A percentile compares a stretch with the other conserved stretches of the same genome.
These are phyloP conservation scores for Raja brachyura DNA, from an alignment of 2,113 vertebrate species.

Conservation along the genomic window DNA sequence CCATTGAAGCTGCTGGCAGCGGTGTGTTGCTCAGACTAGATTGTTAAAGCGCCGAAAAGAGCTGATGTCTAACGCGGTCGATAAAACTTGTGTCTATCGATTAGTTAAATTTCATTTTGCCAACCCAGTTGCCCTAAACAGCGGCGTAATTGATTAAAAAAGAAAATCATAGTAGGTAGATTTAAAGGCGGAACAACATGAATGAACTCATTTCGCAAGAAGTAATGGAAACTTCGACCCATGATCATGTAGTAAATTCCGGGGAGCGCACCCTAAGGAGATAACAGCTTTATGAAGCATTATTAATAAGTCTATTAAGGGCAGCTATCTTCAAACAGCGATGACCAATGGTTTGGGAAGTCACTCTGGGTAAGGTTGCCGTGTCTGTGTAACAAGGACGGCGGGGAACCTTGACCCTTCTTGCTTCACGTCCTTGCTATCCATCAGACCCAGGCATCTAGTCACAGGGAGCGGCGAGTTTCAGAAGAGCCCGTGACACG, in stretches of 20 bases:
- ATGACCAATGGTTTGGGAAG: background rate
- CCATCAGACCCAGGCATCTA: background rate
- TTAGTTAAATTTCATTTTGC: slow-evolving; percentile 40
- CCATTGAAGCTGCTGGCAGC: background rate
- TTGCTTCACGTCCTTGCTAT: background rate
- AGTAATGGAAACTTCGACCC: background rate
- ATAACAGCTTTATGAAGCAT: background rate
- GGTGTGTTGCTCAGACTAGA: background rate
- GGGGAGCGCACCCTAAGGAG: background rate
- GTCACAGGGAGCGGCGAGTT: background rate
- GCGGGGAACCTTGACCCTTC: slow-evolving; percentile 19
- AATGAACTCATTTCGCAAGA: background rate
- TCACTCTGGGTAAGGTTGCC: background rate
- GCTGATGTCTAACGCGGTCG: slow-evolving; percentile 39
- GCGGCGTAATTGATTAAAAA: slow-evolving; percentile 38
- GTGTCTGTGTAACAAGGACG: background rate
- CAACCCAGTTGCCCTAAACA: slow-evolving; percentile 38
- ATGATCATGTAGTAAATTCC: background rate
- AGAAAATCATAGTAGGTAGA: slow-evolving; percentile 4
- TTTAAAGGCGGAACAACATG: background rate
- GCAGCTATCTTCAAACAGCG: background rate
- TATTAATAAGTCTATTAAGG: background rate
- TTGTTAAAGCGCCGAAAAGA: background rate
- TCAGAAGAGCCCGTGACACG: background rate
- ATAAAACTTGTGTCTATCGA: slow-evolving; percentile 47